These are phyloP conservation scores for Ageneiosus marmoratus DNA, from an alignment of 2,113 vertebrate genomes.

Conservation along the genomic window DNA sequence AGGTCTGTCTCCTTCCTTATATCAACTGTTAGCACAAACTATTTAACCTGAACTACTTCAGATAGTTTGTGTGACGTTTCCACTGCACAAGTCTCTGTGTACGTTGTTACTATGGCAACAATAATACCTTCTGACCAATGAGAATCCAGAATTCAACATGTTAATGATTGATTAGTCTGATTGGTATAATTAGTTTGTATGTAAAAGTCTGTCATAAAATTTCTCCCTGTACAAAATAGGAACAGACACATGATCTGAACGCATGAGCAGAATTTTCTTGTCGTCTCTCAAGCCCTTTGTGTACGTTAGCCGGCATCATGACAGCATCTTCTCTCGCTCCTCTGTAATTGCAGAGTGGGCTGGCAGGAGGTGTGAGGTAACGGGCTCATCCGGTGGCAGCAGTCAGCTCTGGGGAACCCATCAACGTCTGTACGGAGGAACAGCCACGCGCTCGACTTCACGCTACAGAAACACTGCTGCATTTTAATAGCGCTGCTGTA, in stretches of 20 bases:
- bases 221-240: background rate
- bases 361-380: slow-evolving; percentile 71
- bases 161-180: background rate
- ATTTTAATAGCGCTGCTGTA: slow-evolving; percentile 70
- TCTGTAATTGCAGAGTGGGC: slow-evolving; percentile 72
- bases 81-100: too few relatives aligned
- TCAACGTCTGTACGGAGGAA: slow-evolving; percentile 62
- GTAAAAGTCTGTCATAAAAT: background rate
- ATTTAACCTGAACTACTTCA: too few relatives aligned
- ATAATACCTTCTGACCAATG: background rate
- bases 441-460: slow-evolving; percentile 49
- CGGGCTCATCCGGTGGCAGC: slow-evolving; percentile 67
- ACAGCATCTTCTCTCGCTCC: slow-evolving; percentile 58
- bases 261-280: slow-evolving; percentile 19
- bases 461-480: slow-evolving; percentile 52
- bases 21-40: too few relatives aligned
- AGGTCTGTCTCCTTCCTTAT: too few relatives aligned
- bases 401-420: slow-evolving; percentile 62
- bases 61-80: too few relatives aligned
- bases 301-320: slow-evolving; percentile 53
- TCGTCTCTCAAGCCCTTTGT: slow-evolving; percentile 25
- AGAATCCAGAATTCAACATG: background rate
- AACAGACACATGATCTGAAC: background rate
- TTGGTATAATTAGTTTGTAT: background rate
- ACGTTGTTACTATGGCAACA: too few relatives aligned